Conservation (phyloP, 2,113 vertebrate species). For the Natator depressus region DNA sequence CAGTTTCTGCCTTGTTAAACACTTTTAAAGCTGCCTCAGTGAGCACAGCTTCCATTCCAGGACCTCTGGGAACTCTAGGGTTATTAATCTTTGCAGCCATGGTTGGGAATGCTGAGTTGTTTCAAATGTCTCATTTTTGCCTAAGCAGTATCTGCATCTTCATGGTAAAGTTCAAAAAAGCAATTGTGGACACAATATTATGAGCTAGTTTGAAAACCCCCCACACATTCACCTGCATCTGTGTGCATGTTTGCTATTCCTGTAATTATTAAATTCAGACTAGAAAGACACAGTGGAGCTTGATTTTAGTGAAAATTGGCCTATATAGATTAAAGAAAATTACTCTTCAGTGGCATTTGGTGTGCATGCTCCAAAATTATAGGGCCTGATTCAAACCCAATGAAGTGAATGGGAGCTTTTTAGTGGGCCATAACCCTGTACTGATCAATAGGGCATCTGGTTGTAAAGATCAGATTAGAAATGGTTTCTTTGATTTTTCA, state of each 20-base stretch:
- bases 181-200: background rate
- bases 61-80: background rate
- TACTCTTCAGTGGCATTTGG: background rate
- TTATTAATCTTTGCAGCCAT: background rate
- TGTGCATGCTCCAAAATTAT: background rate
- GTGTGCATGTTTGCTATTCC: background rate
- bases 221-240: background rate
- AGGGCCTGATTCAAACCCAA: background rate
- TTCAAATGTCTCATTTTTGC: constrained; percentile 22
- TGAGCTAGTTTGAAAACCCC: background rate
- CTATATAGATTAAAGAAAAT: background rate
- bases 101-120: background rate
- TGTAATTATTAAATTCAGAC: background rate
- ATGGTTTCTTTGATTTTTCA: constrained; percentile 7
- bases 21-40: constrained; percentile 43
- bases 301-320: fast-evolving
- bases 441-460: constrained; percentile 5
- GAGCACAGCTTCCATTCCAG: constrained; percentile 6
- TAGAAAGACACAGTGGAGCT: background rate
- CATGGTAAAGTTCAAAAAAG: background rate
- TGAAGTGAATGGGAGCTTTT: background rate
- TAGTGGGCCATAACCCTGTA: background rate
- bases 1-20: constrained; percentile 74
- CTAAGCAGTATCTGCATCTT: background rate
- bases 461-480: background rate